These are phyloP conservation scores for Aspidiotus rigidus DNA, from an alignment of 2,888 invertebrate genomes.

Conservation along the genomic window DNA sequence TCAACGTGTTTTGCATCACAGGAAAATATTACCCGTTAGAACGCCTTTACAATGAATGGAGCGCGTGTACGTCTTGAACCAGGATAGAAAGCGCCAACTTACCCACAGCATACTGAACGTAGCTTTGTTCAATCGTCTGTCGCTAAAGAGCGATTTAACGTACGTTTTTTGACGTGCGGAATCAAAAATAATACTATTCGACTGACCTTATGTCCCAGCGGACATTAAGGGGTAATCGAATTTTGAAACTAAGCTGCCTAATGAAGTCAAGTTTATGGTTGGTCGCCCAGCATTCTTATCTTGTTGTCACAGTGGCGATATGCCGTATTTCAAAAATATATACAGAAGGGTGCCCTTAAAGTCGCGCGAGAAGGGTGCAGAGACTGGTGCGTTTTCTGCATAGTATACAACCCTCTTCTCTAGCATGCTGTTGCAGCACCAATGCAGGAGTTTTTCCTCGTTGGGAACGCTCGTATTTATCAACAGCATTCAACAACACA, in stretches of 20 bases:
- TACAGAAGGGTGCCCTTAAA: background rate
- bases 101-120: conserved; percentile 5
- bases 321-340: conserved; percentile 10
- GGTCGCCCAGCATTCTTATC: conserved; percentile 32
- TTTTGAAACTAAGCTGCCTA: conserved; percentile 31
- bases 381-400: too few relatives aligned
- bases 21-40: too few relatives aligned
- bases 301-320: conserved; percentile 32
- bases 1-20: too few relatives aligned
- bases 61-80: too few relatives aligned
- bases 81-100: too few relatives aligned
- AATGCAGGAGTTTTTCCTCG: too few relatives aligned
- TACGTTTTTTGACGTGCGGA: conserved; percentile 21
- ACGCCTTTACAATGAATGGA: too few relatives aligned
- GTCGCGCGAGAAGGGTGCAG: too few relatives aligned
- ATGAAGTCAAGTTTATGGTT: conserved; percentile 33
- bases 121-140: conserved; percentile 25
- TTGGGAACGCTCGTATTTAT: too few relatives aligned
- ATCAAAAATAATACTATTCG: conserved; percentile 9
- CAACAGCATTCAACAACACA: too few relatives aligned
- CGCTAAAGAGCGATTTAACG: conserved; percentile 28
- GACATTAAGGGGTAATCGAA: conserved; percentile 29
- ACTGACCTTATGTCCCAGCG: conserved; percentile 32
- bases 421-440: too few relatives aligned
- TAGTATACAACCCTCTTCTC: too few relatives aligned